Evolutionary conservation across 2,888 invertebrate species (phyloP).

Genomic region (Bhutanitis thaidina): DNA sequence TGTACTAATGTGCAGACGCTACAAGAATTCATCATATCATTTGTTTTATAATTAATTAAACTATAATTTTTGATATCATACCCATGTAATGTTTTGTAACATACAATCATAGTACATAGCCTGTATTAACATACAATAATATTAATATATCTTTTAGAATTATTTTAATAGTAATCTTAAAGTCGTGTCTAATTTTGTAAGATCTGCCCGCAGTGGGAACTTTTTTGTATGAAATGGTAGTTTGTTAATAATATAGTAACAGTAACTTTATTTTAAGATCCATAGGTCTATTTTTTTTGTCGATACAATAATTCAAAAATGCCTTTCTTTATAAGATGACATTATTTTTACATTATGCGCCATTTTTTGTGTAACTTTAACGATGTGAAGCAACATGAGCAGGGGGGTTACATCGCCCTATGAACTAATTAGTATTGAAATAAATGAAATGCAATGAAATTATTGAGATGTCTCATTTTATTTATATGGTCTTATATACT

Average conservation of each 20-base stretch:
- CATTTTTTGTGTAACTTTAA: no score
- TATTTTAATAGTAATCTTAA: slow-evolving; percentile 27
- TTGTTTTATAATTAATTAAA: slow-evolving; percentile 73
- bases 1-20: slow-evolving; percentile 56
- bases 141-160: slow-evolving; percentile 31
- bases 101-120: slow-evolving; percentile 45
- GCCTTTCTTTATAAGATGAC: no score
- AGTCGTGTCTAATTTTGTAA: slow-evolving; percentile 46
- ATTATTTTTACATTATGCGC: no score
- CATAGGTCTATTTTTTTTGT: no score
- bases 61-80: slow-evolving; percentile 62
- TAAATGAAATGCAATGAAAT: no score
- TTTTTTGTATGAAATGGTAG: slow-evolving; percentile 75
- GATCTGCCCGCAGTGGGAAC: slow-evolving; percentile 58
- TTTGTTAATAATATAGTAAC: slow-evolving; percentile 20
- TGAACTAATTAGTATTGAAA: no score
- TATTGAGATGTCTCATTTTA: no score
- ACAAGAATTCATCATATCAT: slow-evolving; percentile 81
- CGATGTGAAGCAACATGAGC: no score
- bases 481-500: no score
- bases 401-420: no score
- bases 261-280: neutral
- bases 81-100: slow-evolving; percentile 55
- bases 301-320: no score
- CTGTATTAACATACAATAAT: slow-evolving; percentile 36